Percentiles rank a stretch among this genome's conserved stretches.
Evolutionary conservation across 2,888 invertebrate species (phyloP).

Genomic region (Anthoptus insignis): DNA sequence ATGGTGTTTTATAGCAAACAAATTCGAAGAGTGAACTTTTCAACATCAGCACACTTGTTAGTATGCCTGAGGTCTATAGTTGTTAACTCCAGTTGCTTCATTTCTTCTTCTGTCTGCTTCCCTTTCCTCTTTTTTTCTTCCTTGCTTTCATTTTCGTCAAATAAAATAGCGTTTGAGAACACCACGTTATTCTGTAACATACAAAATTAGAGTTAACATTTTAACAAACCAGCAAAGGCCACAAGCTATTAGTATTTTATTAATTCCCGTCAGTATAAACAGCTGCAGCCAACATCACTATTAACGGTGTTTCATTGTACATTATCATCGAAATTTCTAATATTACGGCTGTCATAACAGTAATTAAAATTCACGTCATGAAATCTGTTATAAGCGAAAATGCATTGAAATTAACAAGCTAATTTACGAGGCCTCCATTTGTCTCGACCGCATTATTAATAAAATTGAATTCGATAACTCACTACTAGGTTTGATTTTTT

Average conservation of each 20-base stretch:
- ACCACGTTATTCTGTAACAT: too few species aligned
- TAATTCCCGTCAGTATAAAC: background rate
- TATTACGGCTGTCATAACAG: slow-evolving; percentile 19
- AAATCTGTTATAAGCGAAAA: slow-evolving; percentile 12
- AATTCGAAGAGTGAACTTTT: too few species aligned
- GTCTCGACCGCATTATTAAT: slow-evolving; percentile 11
- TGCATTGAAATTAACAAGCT: slow-evolving; percentile 24
- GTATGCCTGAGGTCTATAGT: too few species aligned
- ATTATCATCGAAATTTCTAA: slow-evolving; percentile 22
- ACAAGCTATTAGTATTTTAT: background rate
- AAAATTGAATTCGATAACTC: slow-evolving; percentile 7
- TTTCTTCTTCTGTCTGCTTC: too few species aligned
- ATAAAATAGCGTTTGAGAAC: too few species aligned
- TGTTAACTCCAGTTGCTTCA: too few species aligned
- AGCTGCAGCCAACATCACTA: slow-evolving; percentile 18
- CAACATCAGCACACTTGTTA: too few species aligned
- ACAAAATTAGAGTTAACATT: too few species aligned
- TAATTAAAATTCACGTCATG: slow-evolving; percentile 25
- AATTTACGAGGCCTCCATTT: slow-evolving; percentile 15
- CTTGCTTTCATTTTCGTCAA: too few species aligned
- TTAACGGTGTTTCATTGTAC: slow-evolving; percentile 8
- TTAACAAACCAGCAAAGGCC: too few species aligned
- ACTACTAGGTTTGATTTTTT: background rate
- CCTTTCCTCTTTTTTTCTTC: too few species aligned
- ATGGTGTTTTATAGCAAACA: too few species aligned